These are phyloP conservation scores for Petrocephalus schoutedeni DNA, from an alignment of 2,797 vertebrate species.

Conservation along the genomic window DNA sequence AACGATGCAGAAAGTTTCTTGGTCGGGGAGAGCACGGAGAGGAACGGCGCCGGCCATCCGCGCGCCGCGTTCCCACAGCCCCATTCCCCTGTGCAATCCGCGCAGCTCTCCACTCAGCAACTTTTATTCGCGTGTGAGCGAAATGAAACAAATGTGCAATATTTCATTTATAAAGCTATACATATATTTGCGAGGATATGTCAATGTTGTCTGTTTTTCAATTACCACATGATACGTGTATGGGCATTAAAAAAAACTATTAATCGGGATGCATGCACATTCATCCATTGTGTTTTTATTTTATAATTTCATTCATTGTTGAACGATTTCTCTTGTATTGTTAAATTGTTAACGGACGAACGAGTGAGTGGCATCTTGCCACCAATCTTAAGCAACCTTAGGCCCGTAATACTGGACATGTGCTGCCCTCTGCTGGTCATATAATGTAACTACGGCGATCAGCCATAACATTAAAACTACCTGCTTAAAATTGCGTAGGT, in stretches of 20 bases:
- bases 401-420: neutral
- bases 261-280: neutral
- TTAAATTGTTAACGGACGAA: neutral
- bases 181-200: neutral
- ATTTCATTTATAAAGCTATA: neutral
- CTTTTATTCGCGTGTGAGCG: neutral
- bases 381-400: neutral
- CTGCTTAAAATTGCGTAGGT: neutral
- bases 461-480: neutral
- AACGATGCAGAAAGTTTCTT: slow-evolving; percentile 20
- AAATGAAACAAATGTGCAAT: neutral
- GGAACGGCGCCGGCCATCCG: slow-evolving; percentile 40
- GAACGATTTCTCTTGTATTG: neutral
- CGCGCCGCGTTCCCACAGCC: slow-evolving; percentile 27
- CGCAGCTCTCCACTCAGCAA: neutral
- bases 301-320: neutral
- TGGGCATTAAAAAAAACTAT: neutral
- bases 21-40: slow-evolving; percentile 44
- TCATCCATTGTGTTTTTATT: neutral
- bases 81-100: slow-evolving; percentile 3
- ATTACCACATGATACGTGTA: neutral
- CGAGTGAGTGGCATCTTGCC: neutral
- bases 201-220: neutral
- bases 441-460: neutral
- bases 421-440: neutral